A percentile compares a stretch with the other conserved stretches of the same genome.
Conservation (phyloP, 2,888 invertebrate species). For the Nymphalis polychloros region DNA sequence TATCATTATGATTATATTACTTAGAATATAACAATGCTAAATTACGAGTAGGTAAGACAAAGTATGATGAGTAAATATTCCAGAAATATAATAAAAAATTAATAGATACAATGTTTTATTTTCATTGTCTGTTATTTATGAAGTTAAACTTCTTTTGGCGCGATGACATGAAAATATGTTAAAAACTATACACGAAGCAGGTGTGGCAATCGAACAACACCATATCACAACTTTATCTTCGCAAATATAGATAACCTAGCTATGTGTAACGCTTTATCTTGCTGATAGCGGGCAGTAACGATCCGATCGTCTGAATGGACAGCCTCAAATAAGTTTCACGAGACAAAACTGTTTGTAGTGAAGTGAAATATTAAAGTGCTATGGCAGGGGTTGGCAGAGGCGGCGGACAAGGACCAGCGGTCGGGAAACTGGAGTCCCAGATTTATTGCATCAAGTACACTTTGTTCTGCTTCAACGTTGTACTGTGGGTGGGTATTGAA, state of each 20-base stretch:
- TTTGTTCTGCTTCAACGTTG: conserved; percentile 89
- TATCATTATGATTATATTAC: too few species aligned
- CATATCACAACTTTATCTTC: conserved; percentile 69
- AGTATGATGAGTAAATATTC: too few species aligned
- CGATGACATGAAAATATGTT: too few species aligned
- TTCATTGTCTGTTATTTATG: too few species aligned
- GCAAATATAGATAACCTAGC: conserved; percentile 77
- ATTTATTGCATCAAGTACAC: conserved; percentile 91
- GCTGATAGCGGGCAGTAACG: conserved; percentile 65
- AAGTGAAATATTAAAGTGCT: conserved; percentile 55
- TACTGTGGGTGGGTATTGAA: conserved; percentile 86
- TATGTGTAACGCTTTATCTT: conserved; percentile 63
- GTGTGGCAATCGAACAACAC: conserved; percentile 69
- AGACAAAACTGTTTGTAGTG: conserved; percentile 37
- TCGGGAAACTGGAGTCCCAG: conserved; percentile 86
- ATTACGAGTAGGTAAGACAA: too few species aligned
- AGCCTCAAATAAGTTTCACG: conserved; percentile 40
- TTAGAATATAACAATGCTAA: too few species aligned
- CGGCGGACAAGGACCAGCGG: conserved; percentile 75
- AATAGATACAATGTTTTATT: too few species aligned
- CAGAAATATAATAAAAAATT: too few species aligned
- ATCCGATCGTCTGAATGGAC: conserved; percentile 58
- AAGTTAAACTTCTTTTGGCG: too few species aligned
- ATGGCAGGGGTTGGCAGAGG: conserved; percentile 82
- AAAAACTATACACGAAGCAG: conserved; percentile 41